A percentile compares a stretch with the other conserved stretches of the same genome.
These are phyloP conservation scores for Ectropis crepuscularia DNA, from an alignment of 2,888 invertebrate species.

Conservation along the genomic window DNA sequence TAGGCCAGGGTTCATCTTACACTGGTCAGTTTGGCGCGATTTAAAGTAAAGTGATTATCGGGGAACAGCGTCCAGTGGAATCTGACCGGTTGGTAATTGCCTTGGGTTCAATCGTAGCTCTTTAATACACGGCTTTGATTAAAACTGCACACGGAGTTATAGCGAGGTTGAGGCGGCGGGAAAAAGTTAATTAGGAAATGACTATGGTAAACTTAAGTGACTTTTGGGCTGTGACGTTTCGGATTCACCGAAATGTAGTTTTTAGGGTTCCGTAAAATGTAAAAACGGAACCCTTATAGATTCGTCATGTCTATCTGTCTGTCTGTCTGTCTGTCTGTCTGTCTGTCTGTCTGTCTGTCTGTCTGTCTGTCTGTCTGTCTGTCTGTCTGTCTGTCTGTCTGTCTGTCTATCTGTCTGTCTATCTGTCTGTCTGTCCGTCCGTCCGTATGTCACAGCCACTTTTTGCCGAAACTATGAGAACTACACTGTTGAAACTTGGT, in stretches of 20 bases:
- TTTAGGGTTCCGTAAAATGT: too few species aligned
- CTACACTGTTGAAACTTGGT: too few species aligned
- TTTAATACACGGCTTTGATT: conserved; percentile 41
- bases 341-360: too few species aligned
- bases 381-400: too few species aligned
- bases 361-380: too few species aligned
- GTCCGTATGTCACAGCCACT: too few species aligned
- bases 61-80: conserved; percentile 29
- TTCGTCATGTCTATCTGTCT: too few species aligned
- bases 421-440: too few species aligned
- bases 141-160: conserved; percentile 39
- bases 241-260: not conserved
- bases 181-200: conserved; percentile 15
- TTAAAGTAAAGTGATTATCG: conserved; percentile 39
- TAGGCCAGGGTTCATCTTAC: conserved; percentile 36
- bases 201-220: not conserved
- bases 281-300: too few species aligned
- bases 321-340: too few species aligned
- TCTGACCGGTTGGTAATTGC: conserved; percentile 36
- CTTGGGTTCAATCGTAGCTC: conserved; percentile 31
- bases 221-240: not conserved
- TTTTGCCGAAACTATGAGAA: too few species aligned
- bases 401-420: too few species aligned
- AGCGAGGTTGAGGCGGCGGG: conserved; percentile 2
- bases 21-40: conserved; percentile 26